Evolutionary conservation across 2,113 vertebrate species (phyloP).

Genomic region (Sturnira hondurensis): DNA sequence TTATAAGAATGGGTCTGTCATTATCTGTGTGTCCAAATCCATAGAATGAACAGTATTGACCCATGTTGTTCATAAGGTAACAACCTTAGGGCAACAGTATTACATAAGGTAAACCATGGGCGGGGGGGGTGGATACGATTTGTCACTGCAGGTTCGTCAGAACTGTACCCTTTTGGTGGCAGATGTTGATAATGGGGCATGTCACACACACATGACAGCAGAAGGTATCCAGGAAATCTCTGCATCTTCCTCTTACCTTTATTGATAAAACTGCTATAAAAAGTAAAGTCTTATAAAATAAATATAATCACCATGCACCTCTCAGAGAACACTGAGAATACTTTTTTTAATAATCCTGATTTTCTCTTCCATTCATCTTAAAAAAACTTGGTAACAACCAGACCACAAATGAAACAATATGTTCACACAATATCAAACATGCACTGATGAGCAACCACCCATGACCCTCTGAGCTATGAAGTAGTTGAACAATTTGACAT

Average conservation of each 20-base stretch:
- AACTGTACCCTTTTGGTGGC: background rate
- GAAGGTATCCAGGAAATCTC: background rate
- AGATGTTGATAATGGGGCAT: background rate
- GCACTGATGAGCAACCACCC: background rate
- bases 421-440: background rate
- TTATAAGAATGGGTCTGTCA: background rate
- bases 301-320: background rate
- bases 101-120: background rate
- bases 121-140: background rate
- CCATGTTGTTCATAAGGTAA: no score
- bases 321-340: background rate
- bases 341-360: background rate
- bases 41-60: background rate
- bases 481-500: constrained; percentile 8
- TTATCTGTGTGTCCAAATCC: background rate
- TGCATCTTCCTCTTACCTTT: background rate
- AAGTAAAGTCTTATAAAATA: background rate
- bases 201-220: rapidly evolving
- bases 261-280: background rate
- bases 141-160: background rate
- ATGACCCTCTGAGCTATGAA: background rate
- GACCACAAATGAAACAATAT: background rate
- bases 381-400: constrained; percentile 9
- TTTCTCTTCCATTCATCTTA: background rate
- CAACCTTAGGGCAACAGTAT: no score